Percentiles rank a stretch among this genome's conserved stretches.
phyloP scores from a whole-genome alignment of 2,797 vertebrate genomes.

The Sylvilagus floridanus region DNA sequence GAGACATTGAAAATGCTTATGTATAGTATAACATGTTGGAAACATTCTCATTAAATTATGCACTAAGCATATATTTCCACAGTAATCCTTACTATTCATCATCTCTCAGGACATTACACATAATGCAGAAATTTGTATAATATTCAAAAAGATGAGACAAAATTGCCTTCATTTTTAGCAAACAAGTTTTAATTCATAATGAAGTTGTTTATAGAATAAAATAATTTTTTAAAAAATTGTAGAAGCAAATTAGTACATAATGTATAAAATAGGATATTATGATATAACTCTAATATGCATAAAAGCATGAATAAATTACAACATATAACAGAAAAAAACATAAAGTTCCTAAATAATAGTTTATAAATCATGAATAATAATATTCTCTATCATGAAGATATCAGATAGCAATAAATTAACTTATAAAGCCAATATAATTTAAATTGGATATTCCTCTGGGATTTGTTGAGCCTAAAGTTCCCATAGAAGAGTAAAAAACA shows the following conservation, averaged over 20 bases:
- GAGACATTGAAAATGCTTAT: neutral
- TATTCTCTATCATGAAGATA: neutral
- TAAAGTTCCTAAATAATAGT: neutral
- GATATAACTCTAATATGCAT: neutral
- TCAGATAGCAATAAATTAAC: conserved; percentile 1
- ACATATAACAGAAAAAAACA: neutral
- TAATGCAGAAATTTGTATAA: neutral
- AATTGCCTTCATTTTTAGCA: neutral
- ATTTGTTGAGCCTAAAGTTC: conserved; percentile 23
- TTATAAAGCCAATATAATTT: conserved; percentile 37
- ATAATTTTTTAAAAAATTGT: no score
- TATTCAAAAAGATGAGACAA: neutral
- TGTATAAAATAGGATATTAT: neutral
- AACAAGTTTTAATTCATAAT: neutral
- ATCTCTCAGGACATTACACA: neutral
- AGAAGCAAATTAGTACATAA: neutral
- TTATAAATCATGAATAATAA: neutral
- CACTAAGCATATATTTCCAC: neutral
- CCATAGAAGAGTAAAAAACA: neutral
- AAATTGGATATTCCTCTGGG: neutral
- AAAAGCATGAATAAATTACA: neutral
- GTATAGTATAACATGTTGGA: neutral
- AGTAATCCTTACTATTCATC: neutral
- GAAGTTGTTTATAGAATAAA: neutral
- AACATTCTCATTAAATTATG: neutral